Percentiles rank a stretch among this genome's conserved stretches.
phyloP scores from a whole-genome alignment of 2,888 invertebrate species.

The Agrilus cyanescens region DNA sequence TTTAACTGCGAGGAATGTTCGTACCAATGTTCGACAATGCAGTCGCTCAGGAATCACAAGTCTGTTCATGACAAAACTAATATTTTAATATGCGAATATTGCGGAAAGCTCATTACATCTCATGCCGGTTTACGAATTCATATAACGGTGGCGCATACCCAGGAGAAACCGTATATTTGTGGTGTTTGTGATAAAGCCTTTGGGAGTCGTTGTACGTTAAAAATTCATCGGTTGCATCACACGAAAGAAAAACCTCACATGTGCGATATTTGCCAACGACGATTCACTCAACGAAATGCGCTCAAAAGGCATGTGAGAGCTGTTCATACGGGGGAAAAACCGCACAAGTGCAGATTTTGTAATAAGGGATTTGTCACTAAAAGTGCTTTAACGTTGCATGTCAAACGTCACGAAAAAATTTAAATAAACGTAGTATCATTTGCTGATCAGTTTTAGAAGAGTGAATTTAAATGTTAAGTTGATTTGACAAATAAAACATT shows the following conservation, averaged over 20 bases:
- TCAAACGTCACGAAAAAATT: conserved; percentile 14
- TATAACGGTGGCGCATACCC: conserved; percentile 8
- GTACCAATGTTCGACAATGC: background rate
- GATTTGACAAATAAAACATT: too few relatives aligned
- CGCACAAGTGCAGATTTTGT: conserved; percentile 33
- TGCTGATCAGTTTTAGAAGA: too few relatives aligned
- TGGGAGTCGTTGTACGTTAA: conserved; percentile 18
- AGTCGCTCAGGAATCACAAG: background rate
- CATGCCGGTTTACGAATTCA: too few relatives aligned
- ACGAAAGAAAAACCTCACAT: conserved; percentile 23
- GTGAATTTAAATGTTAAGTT: too few relatives aligned
- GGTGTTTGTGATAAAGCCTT: conserved; percentile 21
- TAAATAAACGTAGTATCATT: too few relatives aligned
- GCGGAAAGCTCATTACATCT: too few relatives aligned
- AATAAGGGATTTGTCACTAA: conserved; percentile 19
- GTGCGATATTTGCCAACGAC: conserved; percentile 22
- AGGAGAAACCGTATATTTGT: conserved; percentile 12
- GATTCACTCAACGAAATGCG: conserved; percentile 24
- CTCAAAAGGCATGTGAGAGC: conserved; percentile 24
- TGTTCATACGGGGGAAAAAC: conserved; percentile 18
- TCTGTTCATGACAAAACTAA: background rate
- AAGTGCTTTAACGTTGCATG: conserved; percentile 14
- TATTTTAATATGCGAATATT: too few relatives aligned
- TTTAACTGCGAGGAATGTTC: conserved; percentile 3
- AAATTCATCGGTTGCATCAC: conserved; percentile 22